These are phyloP conservation scores for Nanger granti DNA, from an alignment of 2,113 vertebrate genomes.

Conservation along the genomic window DNA sequence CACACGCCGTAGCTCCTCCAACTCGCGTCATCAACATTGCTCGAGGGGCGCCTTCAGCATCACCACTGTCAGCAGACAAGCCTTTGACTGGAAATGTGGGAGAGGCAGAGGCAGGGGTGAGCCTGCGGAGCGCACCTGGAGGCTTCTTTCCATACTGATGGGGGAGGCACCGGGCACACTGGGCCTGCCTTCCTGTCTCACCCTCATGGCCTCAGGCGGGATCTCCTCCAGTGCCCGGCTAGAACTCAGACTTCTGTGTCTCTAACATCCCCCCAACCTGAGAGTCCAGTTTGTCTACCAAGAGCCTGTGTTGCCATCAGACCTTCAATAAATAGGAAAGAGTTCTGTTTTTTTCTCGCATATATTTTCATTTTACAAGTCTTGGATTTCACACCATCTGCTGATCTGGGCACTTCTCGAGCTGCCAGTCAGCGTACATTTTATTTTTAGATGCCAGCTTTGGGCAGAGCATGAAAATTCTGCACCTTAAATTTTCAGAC, in stretches of 20 bases:
- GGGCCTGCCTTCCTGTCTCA: not conserved
- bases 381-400: conserved; percentile 62
- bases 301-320: conserved; percentile 12
- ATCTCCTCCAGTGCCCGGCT: accelerated
- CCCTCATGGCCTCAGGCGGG: not conserved
- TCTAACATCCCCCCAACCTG: not conserved
- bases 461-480: conserved; percentile 33
- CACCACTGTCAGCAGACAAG: not conserved
- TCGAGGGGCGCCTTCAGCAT: not conserved
- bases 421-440: conserved; percentile 45
- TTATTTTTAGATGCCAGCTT: conserved; percentile 67
- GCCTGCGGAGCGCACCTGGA: accelerated
- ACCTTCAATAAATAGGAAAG: conserved; percentile 29
- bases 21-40: not conserved
- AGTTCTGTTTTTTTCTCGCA: conserved; percentile 38
- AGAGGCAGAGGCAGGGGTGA: not conserved
- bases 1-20: not conserved
- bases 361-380: conserved; percentile 48
- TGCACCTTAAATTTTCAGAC: conserved; percentile 13
- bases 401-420: conserved; percentile 49
- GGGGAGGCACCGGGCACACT: accelerated
- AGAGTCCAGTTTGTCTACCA: not conserved
- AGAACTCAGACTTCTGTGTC: not conserved
- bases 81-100: not conserved
- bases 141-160: accelerated